phyloP scores from a whole-genome alignment of 2,113 vertebrate genomes.

The Epinephelus fuscoguttatus region DNA sequence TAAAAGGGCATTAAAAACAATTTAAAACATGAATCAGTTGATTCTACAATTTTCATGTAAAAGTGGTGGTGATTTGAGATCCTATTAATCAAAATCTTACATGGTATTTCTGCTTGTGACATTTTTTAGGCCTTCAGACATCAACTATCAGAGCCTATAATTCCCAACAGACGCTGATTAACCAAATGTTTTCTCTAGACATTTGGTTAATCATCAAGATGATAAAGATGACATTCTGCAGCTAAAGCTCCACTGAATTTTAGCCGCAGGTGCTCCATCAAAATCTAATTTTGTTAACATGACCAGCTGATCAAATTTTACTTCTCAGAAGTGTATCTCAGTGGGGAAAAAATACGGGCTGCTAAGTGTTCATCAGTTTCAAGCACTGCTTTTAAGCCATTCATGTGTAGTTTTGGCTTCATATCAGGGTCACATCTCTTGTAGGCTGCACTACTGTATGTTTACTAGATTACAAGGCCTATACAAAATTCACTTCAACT shows the following conservation, averaged over 20 bases:
- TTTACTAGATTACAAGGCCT: neutral
- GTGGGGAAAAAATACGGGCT: neutral
- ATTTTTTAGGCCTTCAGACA: too few species aligned
- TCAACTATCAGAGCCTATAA: too few species aligned
- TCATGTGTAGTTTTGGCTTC: neutral
- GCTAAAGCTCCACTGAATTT: neutral
- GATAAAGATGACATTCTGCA: neutral
- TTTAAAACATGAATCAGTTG: too few species aligned
- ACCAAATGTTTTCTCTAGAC: too few species aligned
- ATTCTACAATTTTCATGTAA: too few species aligned
- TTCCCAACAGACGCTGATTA: too few species aligned
- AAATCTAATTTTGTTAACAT: neutral
- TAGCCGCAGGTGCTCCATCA: neutral
- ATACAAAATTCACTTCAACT: too few species aligned
- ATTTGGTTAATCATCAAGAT: too few species aligned
- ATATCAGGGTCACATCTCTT: neutral
- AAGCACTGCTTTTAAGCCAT: neutral
- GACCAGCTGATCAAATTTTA: neutral
- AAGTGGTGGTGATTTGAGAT: too few species aligned
- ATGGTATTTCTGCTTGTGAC: too few species aligned
- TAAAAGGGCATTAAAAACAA: too few species aligned
- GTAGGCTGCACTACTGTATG: neutral
- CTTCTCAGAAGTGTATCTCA: neutral
- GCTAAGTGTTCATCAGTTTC: neutral
- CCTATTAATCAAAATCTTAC: too few species aligned